Evolutionary conservation across 2,113 vertebrate genomes (phyloP).

Genomic region (Ciconia boyciana): DNA sequence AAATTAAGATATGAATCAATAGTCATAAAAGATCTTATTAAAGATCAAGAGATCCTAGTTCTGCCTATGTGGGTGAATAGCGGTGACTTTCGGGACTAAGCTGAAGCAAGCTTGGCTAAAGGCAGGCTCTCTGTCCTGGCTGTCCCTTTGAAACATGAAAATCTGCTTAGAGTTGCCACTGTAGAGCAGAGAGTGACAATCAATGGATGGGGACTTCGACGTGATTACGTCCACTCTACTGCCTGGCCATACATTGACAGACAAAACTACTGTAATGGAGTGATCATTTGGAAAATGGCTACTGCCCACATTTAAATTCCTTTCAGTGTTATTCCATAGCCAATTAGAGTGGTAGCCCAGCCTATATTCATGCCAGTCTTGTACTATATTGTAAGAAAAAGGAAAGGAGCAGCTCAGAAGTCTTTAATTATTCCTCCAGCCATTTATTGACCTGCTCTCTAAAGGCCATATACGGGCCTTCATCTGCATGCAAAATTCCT

Average conservation of each 20-base stretch:
- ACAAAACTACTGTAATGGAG: slow-evolving; percentile 57
- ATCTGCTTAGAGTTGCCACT: slow-evolving; percentile 34
- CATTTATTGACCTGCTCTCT: slow-evolving; percentile 70
- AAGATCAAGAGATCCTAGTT: background rate
- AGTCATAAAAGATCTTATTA: background rate
- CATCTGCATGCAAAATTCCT: slow-evolving; percentile 67
- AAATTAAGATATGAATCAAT: background rate
- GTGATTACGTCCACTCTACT: slow-evolving; percentile 59
- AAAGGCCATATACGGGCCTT: slow-evolving; percentile 65
- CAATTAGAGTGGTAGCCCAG: slow-evolving; percentile 61
- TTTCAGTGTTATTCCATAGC: slow-evolving; percentile 56
- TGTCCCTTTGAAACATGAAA: slow-evolving; percentile 8
- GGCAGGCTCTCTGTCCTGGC: background rate
- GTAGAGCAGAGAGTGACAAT: slow-evolving; percentile 44
- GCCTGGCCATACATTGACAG: slow-evolving; percentile 51
- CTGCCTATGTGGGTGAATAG: background rate
- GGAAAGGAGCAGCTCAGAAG: slow-evolving; percentile 63
- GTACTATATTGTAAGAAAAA: slow-evolving; percentile 65
- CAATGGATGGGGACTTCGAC: slow-evolving; percentile 45
- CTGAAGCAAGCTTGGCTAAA: background rate
- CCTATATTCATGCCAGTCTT: slow-evolving; percentile 71
- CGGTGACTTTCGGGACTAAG: background rate
- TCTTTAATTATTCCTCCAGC: slow-evolving; percentile 72
- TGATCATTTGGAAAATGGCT: slow-evolving; percentile 61
- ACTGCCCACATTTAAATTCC: slow-evolving; percentile 60